Conservation (phyloP, 2,888 invertebrate species). For the Chalcosyrphus nemorum region DNA sequence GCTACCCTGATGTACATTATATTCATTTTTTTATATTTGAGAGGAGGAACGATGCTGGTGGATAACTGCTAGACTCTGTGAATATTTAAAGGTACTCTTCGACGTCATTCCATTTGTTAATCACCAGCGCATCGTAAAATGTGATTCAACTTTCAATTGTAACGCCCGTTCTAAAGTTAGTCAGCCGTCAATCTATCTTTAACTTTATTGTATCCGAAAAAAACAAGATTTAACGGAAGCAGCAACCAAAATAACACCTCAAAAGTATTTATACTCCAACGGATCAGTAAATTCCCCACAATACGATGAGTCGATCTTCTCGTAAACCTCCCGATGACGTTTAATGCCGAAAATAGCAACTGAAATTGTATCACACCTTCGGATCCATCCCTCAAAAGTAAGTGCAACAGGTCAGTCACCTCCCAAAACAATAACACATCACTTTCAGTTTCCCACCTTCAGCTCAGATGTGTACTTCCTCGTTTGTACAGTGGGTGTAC, state of each 20-base stretch:
- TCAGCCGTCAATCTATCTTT: background rate
- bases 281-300: background rate
- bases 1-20: no score
- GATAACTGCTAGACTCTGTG: no score
- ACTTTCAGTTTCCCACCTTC: constrained; percentile 63
- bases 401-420: constrained; percentile 52
- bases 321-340: constrained; percentile 16
- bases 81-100: no score
- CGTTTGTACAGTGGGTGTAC: background rate
- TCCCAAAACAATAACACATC: constrained; percentile 30
- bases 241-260: background rate
- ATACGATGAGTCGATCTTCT: background rate
- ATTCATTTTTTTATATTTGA: no score
- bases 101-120: no score
- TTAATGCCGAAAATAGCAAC: constrained; percentile 23
- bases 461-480: background rate
- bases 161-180: background rate
- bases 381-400: constrained; percentile 24
- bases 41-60: no score
- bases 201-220: background rate
- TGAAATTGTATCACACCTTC: background rate
- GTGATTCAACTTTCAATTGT: background rate
- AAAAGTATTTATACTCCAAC: background rate
- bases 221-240: background rate
- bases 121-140: no score